Evolutionary conservation across 2,888 invertebrate genomes (phyloP).

Genomic region (Apotomis capreana): DNA sequence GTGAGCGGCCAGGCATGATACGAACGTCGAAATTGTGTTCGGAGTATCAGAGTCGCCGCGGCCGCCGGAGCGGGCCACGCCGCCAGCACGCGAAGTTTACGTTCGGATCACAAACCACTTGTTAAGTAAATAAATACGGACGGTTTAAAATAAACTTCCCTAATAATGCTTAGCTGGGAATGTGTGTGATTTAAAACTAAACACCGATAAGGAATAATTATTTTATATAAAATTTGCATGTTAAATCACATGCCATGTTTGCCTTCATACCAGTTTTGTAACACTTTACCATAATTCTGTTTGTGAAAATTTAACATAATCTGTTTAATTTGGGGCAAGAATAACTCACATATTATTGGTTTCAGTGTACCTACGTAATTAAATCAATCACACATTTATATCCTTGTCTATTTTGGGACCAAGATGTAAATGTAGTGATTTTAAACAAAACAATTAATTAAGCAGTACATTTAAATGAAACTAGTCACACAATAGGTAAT

Average conservation of each 20-base stretch:
- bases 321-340: not conserved
- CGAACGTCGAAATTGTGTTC: too few species aligned
- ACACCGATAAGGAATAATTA: constrained; percentile 25
- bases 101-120: constrained; percentile 79
- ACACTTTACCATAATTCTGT: constrained; percentile 14
- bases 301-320: constrained; percentile 18
- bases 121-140: constrained; percentile 79
- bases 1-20: too few species aligned
- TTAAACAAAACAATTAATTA: too few species aligned
- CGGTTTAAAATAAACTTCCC: constrained; percentile 77
- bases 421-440: too few species aligned
- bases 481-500: too few species aligned
- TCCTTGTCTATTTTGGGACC: too few species aligned
- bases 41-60: not conserved
- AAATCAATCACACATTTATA: too few species aligned
- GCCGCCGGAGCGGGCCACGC: constrained; percentile 44
- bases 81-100: constrained; percentile 66
- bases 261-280: not conserved
- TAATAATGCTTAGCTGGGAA: constrained; percentile 76
- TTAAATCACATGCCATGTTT: constrained; percentile 5
- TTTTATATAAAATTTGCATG: constrained; percentile 12
- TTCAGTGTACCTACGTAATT: not conserved
- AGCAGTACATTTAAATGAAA: too few species aligned
- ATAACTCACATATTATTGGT: not conserved
- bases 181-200: constrained; percentile 29